Percentiles rank a stretch among this genome's conserved stretches.
phyloP scores from a whole-genome alignment of 2,113 vertebrate genomes.

The Cacatua alba region DNA sequence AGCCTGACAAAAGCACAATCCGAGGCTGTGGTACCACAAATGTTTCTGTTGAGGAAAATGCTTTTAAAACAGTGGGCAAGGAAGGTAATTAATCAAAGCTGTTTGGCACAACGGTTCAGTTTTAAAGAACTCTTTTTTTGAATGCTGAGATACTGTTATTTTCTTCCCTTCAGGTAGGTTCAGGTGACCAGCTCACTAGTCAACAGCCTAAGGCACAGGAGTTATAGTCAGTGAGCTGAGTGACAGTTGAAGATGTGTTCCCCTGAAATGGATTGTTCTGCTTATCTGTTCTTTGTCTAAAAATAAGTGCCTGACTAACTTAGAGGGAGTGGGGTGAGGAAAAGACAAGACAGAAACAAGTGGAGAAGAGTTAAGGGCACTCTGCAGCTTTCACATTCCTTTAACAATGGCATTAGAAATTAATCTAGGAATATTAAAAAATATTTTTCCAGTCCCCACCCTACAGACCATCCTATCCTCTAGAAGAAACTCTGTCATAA shows the following conservation, averaged over 20 bases:
- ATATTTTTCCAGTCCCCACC: neutral
- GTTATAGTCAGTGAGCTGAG: constrained; percentile 45
- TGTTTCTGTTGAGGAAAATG: neutral
- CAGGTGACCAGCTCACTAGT: constrained; percentile 27
- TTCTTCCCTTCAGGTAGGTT: neutral
- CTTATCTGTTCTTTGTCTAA: constrained; percentile 56
- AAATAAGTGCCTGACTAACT: constrained; percentile 43
- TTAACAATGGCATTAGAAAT: neutral
- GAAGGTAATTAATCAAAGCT: neutral
- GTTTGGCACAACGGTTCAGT: neutral
- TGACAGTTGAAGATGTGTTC: constrained; percentile 50
- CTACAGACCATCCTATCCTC: neutral
- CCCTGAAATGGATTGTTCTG: constrained; percentile 42
- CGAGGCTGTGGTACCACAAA: neutral
- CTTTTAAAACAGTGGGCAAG: neutral
- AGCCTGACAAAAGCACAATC: neutral
- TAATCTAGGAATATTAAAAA: neutral
- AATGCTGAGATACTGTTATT: neutral
- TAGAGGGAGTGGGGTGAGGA: neutral
- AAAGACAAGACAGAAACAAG: neutral
- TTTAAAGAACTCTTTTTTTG: neutral
- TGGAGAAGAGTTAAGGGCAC: constrained; percentile 4
- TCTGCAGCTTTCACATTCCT: neutral
- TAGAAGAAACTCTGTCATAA: neutral
- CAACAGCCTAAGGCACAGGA: neutral